Percentiles rank a stretch among this genome's conserved stretches.
phyloP scores from a whole-genome alignment of 2,113 vertebrate species.

The Psittacula cyanocephala region DNA sequence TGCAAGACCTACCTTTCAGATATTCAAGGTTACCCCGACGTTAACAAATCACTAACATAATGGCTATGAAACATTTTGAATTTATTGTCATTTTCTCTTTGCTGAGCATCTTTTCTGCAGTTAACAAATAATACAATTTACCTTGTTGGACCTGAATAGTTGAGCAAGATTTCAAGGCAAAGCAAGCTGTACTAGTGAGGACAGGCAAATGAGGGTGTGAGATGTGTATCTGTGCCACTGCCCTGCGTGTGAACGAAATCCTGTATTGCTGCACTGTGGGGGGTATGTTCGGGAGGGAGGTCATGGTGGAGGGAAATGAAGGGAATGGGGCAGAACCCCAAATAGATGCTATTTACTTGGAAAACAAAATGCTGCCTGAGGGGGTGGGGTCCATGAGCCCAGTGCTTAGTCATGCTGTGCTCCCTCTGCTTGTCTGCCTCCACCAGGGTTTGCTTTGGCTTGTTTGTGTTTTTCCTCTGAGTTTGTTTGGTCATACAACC shows the following conservation, averaged over 20 bases:
- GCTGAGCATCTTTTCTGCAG: not conserved
- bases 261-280: not conserved
- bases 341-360: not conserved
- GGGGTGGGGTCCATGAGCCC: not conserved
- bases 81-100: not conserved
- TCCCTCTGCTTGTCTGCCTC: not conserved
- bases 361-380: not conserved
- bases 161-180: not conserved
- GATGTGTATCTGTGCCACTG: not conserved
- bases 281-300: accelerated
- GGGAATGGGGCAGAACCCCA: not conserved
- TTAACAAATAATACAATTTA: not conserved
- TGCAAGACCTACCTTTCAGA: not conserved
- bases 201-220: not conserved
- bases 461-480: not conserved
- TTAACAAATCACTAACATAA: not conserved
- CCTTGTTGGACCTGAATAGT: not conserved
- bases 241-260: not conserved
- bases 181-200: not conserved
- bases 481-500: not conserved
- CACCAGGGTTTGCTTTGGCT: not conserved
- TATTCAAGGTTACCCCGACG: not conserved
- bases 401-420: slow-evolving; percentile 21
- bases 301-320: not conserved
- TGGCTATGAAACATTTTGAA: not conserved